Percentiles rank a stretch among this genome's conserved stretches.
Evolutionary conservation across 2,113 vertebrate genomes (phyloP).

Genomic region (Vulpes vulpes): DNA sequence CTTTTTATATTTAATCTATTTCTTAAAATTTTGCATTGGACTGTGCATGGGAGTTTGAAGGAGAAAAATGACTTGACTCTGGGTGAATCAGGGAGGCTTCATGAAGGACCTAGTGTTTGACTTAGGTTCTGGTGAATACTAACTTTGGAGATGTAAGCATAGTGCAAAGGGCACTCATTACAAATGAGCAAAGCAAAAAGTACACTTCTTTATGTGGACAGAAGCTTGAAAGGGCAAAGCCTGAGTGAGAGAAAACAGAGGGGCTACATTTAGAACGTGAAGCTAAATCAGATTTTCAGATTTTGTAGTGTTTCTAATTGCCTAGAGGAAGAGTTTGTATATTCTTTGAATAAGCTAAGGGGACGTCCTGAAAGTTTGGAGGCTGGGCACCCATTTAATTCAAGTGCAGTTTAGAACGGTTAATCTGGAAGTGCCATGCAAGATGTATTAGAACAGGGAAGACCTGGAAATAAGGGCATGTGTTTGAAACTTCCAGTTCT

Average conservation of each 20-base stretch:
- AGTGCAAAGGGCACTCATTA: neutral
- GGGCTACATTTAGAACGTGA: neutral
- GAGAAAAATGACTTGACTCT: neutral
- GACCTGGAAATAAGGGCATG: neutral
- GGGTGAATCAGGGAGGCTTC: neutral
- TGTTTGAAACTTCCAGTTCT: neutral
- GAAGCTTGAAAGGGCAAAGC: neutral
- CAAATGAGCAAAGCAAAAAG: neutral
- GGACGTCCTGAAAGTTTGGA: neutral
- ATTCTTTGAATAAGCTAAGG: neutral
- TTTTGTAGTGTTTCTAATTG: neutral
- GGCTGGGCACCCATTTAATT: neutral
- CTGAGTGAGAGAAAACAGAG: neutral
- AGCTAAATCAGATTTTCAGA: neutral
- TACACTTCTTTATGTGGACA: fast-evolving
- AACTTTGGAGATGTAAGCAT: neutral
- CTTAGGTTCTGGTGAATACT: neutral
- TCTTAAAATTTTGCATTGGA: neutral
- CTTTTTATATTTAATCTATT: neutral
- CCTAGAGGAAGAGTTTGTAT: neutral
- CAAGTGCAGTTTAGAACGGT: neutral
- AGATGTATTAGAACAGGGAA: neutral
- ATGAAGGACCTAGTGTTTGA: neutral
- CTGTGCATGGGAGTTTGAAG: neutral
- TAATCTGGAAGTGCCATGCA: neutral